Percentiles rank a stretch among this genome's conserved stretches.
Conservation (phyloP, 2,113 vertebrate species). For the Pomatostomus ruficeps region DNA sequence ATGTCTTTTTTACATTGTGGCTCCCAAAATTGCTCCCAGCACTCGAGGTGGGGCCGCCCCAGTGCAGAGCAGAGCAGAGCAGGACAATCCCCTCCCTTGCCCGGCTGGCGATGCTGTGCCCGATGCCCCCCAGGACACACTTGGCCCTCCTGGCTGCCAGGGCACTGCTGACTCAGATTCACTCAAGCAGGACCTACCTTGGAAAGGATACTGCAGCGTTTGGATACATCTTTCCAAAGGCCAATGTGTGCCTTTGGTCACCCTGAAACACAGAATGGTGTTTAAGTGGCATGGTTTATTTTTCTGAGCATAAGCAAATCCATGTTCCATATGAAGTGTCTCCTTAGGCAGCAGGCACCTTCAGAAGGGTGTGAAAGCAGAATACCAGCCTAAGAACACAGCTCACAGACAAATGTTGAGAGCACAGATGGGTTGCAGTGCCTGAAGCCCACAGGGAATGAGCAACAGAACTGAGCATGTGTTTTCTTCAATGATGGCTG, state of each 20-base stretch:
- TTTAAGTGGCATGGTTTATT: background rate
- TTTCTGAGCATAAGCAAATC: background rate
- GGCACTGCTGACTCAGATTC: background rate
- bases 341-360: background rate
- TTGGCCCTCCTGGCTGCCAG: background rate
- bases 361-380: background rate
- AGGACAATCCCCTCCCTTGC: background rate
- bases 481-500: background rate
- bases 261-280: background rate
- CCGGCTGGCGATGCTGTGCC: accelerated
- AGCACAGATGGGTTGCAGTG: background rate
- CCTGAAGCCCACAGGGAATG: background rate
- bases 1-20: background rate
- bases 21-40: background rate
- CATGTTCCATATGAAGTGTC: background rate
- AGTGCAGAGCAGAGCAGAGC: background rate
- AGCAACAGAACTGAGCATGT: background rate
- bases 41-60: accelerated
- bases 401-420: background rate
- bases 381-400: background rate
- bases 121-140: accelerated
- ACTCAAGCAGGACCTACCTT: background rate
- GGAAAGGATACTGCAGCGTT: background rate
- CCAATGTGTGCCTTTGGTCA: background rate
- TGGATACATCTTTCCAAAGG: background rate